Evolutionary conservation across 2,113 vertebrate genomes (phyloP).

Genomic region (Scophthalmus maximus): DNA sequence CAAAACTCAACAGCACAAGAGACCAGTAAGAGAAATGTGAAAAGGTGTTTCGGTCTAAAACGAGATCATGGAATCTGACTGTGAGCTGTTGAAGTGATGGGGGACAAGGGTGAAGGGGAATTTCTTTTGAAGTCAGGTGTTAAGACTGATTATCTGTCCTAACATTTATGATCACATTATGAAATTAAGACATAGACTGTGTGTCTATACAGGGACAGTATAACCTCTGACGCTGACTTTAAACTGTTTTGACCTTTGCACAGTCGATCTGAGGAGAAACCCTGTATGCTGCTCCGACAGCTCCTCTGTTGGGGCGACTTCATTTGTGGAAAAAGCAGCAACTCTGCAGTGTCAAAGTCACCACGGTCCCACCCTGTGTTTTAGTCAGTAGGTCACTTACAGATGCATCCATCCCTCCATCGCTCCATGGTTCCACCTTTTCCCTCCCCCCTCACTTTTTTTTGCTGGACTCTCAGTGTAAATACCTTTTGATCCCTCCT

Average conservation of each 20-base stretch:
- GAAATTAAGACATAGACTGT: not conserved
- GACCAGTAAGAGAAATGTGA: too few relatives aligned
- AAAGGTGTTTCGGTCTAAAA: too few relatives aligned
- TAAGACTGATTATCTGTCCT: too few relatives aligned
- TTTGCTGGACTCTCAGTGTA: conserved; percentile 67
- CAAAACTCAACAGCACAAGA: too few relatives aligned
- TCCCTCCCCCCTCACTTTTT: conserved; percentile 32
- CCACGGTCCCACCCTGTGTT: conserved; percentile 50
- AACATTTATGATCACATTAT: too few relatives aligned
- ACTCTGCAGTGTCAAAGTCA: conserved; percentile 43
- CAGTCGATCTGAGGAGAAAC: not conserved
- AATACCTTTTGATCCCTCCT: conserved; percentile 75
- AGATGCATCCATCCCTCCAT: conserved; percentile 23
- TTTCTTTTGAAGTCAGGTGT: too few relatives aligned
- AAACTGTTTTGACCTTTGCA: conserved; percentile 25
- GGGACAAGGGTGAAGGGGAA: too few relatives aligned
- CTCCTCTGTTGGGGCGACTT: conserved; percentile 44
- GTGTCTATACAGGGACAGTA: not conserved
- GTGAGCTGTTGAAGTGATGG: too few relatives aligned
- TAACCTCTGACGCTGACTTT: not conserved
- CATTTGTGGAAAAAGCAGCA: conserved; percentile 57
- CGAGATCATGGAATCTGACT: too few relatives aligned
- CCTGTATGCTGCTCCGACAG: conserved; percentile 2
- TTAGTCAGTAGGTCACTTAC: conserved; percentile 68
- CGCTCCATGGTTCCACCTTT: conserved; percentile 29